Base-by-base conservation (phyloP, 2,888 invertebrate genomes). In the Crematogaster levior region DNA sequence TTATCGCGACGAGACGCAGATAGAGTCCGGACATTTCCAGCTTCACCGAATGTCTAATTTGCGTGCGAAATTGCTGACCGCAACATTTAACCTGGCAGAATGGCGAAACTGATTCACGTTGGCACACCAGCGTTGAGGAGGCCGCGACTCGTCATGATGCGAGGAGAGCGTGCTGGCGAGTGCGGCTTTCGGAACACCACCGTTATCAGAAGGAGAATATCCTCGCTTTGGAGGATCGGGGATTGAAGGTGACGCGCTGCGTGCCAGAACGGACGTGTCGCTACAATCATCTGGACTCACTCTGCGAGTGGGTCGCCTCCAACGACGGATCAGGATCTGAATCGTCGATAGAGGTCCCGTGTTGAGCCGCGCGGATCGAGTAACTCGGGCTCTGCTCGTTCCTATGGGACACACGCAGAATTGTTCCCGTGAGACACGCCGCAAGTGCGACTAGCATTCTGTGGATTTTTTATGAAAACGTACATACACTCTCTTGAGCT, bases 261-360 rank as follows among this genome's bases (percentile, higher is more conserved):
- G 90, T 90, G 90, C 92, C 92, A 84, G 91, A 83, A 88, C 90
- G 88, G 88, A 85, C 86, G 81, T 88, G 92, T 91, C 88, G 92
- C 92, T 93, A 93, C 90, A 93, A 93, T 94, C 94, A 94, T 91
- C 94, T 94, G 85, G 93, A 93, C 84, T 93, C 94, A 84, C 93
- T 93, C 77, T 93, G 93, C 79, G 94, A 93, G 83, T 93, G 93
- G 77, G 92, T 93, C 83, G 91, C 91, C 79, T 93, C 93, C 34
- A 92, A 91, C 63, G 86, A 85, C n/a, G 91, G 93, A 84, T 94
- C 94, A 34, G 91, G 93, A 86, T 94, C 94, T 43, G 94, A 94
- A 81, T 94, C 94, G 85, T 94, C 94, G 89, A 94, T 92, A 83
- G 94, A 94, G 65, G 91, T 90, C 18, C 94, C 93, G 82, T 93